Base-by-base conservation (phyloP, 2,888 invertebrate species). In the Brachycybe producta region DNA sequence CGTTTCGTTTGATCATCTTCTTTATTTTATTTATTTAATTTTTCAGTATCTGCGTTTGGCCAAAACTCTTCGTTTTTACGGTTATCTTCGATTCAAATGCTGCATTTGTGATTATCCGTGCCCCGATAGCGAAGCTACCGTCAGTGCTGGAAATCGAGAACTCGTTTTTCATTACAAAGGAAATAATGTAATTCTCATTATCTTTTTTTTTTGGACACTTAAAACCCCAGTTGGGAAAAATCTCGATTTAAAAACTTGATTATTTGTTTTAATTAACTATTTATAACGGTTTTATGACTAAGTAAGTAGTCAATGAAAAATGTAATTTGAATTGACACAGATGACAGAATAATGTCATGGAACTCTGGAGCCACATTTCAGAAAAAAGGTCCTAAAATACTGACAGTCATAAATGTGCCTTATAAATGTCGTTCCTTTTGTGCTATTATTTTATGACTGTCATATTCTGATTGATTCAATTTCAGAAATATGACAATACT, bases 101-200 rank as follows among this genome's bases (percentile, higher is more conserved):
- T 83, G 84, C 56, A 68, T 72, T 41, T 79, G 82, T 60, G 84
- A 88, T 70, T 86, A 82, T 68, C 85, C 86, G 0, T 71, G 75
- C 55, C 67, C 77, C 28, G 75, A 77, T 55, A 76, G 80, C 5
- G 70, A 70, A 58, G 82, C 80, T 17, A 71, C 80, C 24, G 79
- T 95, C 40, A 79, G 83, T 30, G 81, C 91, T 57, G 94, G 92
- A 7, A 82, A 82, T 62, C 80, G 82, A 63, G 92, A 92, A 67
- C 71, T 94, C 27, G 82, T 80, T 59, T 75, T 94, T 60, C 59
- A 69, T 55, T 75, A 77, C 23, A 61, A 64, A 45, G 57, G 61
- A 21, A 59, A 59, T 47, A 45, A 57, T 51, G 62, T 60, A 56
- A 38, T 24, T 26, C 13, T 1, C 3, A 17, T 1, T n/a, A n/a